Percentiles rank a stretch among this genome's conserved stretches.
Conservation (phyloP, 1,140 invertebrate species). For the Trichonephila clavata region DNA sequence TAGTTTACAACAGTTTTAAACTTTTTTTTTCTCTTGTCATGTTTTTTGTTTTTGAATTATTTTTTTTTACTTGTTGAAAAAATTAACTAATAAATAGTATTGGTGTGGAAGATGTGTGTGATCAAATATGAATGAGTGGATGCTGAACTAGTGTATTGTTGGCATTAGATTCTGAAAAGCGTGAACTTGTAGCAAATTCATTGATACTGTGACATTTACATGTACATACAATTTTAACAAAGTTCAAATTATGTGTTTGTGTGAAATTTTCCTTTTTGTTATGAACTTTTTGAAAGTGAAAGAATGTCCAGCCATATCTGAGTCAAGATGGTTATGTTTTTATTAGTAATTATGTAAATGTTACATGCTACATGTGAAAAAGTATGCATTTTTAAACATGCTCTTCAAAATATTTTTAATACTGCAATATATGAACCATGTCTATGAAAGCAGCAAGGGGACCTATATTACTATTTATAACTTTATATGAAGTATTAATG, state of each 20-base stretch:
- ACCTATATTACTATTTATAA: constrained; percentile 76
- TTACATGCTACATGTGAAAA: constrained; percentile 50
- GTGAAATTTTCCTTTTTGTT: neutral
- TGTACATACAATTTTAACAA: constrained; percentile 65
- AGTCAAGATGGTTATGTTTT: constrained; percentile 49
- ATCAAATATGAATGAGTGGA: constrained; percentile 8
- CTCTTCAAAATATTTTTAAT: constrained; percentile 61
- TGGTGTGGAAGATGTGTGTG: constrained; percentile 61
- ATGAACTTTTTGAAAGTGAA: constrained; percentile 16
- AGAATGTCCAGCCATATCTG: constrained; percentile 62
- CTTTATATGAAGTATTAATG: constrained; percentile 76
- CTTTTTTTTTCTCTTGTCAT: constrained; percentile 23
- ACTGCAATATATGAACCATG: constrained; percentile 58
- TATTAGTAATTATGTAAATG: constrained; percentile 39
- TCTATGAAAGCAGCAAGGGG: constrained; percentile 74
- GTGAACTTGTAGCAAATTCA: constrained; percentile 52
- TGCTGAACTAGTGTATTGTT: constrained; percentile 44
- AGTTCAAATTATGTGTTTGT: constrained; percentile 55
- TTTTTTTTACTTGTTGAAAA: constrained; percentile 8
- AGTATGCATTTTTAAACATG: constrained; percentile 53
- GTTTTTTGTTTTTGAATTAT: constrained; percentile 19
- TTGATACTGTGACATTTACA: neutral
- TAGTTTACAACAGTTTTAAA: constrained; percentile 11
- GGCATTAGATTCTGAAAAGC: constrained; percentile 40
- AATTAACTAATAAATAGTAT: constrained; percentile 61